Evolutionary conservation across 2,113 vertebrate species (phyloP).

Genomic region (Corythaixoides concolor): DNA sequence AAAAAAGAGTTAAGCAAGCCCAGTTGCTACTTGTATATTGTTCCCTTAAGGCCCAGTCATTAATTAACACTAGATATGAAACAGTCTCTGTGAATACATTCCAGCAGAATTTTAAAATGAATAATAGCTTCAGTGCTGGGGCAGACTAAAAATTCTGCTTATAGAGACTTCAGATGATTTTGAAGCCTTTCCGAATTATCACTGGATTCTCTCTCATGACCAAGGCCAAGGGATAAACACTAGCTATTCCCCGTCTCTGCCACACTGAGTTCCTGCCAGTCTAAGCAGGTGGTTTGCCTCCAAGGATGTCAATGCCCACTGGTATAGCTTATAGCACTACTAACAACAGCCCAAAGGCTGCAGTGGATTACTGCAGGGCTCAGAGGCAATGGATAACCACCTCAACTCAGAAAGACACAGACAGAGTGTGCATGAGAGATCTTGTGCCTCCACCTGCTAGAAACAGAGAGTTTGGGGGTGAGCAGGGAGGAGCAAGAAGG

Average conservation of each 20-base stretch:
- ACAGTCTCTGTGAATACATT: neutral
- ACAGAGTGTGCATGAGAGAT: neutral
- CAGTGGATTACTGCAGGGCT: neutral
- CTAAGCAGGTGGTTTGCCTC: neutral
- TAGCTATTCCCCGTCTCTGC: neutral
- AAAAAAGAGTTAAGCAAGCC: neutral
- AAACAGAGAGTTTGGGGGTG: neutral
- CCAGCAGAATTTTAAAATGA: neutral
- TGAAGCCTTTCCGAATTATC: neutral
- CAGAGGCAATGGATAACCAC: neutral
- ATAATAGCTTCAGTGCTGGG: neutral
- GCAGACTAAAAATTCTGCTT: neutral
- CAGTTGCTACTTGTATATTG: neutral
- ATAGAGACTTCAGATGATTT: neutral
- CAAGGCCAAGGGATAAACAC: neutral
- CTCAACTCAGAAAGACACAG: neutral
- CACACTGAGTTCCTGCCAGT: neutral
- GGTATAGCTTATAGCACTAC: neutral
- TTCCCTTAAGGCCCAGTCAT: neutral
- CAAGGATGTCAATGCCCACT: neutral
- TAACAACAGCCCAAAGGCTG: neutral
- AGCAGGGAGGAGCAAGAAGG: neutral
- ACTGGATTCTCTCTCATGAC: neutral
- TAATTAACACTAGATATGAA: neutral
- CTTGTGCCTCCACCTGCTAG: fast-evolving